These are phyloP conservation scores for Isoperla grammatica DNA, from an alignment of 2,888 invertebrate genomes.

Conservation along the genomic window DNA sequence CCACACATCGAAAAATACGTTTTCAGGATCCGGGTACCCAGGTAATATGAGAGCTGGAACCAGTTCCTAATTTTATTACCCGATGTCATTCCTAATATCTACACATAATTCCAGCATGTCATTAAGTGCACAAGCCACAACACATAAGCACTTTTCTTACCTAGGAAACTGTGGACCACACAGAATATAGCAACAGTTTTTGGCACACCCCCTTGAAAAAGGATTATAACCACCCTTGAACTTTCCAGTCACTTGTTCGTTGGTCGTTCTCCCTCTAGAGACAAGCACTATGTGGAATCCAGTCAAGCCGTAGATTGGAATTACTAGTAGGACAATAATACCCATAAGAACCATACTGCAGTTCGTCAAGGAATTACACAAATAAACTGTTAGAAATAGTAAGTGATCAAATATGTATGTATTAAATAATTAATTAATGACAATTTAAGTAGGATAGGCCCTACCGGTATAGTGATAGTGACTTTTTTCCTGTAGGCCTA, in stretches of 20 bases:
- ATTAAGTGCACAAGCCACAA: no score
- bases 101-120: no score
- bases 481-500: no score
- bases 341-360: conserved; percentile 85
- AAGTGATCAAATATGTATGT: no score
- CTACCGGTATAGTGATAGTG: no score
- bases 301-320: conserved; percentile 96
- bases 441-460: no score
- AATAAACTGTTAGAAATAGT: neutral
- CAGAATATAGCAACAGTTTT: conserved; percentile 91
- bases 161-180: conserved; percentile 97
- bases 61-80: no score
- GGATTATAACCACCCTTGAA: conserved; percentile 99
- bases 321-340: conserved; percentile 82
- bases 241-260: conserved; percentile 99
- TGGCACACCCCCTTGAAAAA: conserved; percentile 91
- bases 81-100: no score
- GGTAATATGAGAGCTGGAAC: no score
- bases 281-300: conserved; percentile 98
- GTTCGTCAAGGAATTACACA: conserved; percentile 2
- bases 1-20: no score
- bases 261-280: conserved; percentile 93
- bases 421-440: neutral
- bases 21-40: no score
- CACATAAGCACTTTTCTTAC: conserved; percentile 54